Percentiles rank a stretch among this genome's conserved stretches.
Evolutionary conservation across 2,797 vertebrate species (phyloP).

Genomic region (Chelon auratus): DNA sequence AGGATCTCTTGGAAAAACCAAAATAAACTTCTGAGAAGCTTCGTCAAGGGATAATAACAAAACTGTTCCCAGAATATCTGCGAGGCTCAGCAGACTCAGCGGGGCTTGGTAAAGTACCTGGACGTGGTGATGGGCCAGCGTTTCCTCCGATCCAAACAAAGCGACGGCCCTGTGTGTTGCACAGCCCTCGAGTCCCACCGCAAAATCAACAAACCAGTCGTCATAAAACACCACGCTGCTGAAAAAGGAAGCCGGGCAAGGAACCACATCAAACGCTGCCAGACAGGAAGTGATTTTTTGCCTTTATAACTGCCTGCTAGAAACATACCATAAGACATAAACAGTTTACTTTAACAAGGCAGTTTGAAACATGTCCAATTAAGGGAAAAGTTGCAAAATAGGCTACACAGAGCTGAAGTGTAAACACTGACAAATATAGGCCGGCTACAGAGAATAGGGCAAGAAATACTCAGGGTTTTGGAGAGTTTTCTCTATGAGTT

Average conservation of each 20-base stretch:
- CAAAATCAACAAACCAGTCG: constrained; percentile 75
- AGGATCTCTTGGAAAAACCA: constrained; percentile 31
- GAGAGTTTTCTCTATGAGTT: constrained; percentile 16
- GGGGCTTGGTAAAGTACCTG: constrained; percentile 77
- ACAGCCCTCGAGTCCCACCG: constrained; percentile 69
- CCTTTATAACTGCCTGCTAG: constrained; percentile 64
- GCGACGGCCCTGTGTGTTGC: constrained; percentile 43
- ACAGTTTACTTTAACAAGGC: constrained; percentile 69
- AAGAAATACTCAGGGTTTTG: constrained; percentile 18
- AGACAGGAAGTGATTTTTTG: constrained; percentile 69
- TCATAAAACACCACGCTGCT: constrained; percentile 69
- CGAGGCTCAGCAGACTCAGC: constrained; percentile 58
- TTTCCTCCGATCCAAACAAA: constrained; percentile 70
- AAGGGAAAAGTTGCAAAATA: constrained; percentile 44
- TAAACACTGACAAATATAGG: constrained; percentile 47
- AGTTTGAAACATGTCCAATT: constrained; percentile 64
- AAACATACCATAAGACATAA: constrained; percentile 68
- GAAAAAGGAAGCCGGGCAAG: constrained; percentile 46
- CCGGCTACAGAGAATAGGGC: constrained; percentile 19
- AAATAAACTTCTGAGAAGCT: constrained; percentile 48
- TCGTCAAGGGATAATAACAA: constrained; percentile 64
- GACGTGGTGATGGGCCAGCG: constrained; percentile 44
- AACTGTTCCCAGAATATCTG: constrained; percentile 65
- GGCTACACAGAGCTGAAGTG: constrained; percentile 29
- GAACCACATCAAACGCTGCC: constrained; percentile 70